These are phyloP conservation scores for Etheostoma cragini DNA, from an alignment of 2,113 vertebrate genomes.

Conservation along the genomic window DNA sequence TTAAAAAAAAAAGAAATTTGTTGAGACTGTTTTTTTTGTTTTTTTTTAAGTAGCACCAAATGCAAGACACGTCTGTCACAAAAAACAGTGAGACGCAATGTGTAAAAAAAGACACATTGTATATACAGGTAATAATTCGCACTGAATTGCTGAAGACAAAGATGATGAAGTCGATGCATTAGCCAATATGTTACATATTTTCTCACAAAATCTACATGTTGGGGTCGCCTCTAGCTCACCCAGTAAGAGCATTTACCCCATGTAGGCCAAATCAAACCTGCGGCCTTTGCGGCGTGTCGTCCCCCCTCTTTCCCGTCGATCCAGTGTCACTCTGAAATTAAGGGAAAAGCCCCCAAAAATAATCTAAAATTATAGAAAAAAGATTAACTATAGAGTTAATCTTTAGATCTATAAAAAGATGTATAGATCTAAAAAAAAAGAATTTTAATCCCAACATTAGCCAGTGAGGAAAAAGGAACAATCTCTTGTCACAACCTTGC, in stretches of 20 bases:
- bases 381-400: too few species aligned
- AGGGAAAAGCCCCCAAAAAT: too few species aligned
- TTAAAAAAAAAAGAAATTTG: background rate
- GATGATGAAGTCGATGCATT: background rate
- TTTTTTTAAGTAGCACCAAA: background rate
- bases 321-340: too few species aligned
- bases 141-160: background rate
- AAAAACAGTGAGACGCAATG: background rate
- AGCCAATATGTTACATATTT: background rate
- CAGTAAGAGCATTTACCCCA: too few species aligned
- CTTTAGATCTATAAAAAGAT: too few species aligned
- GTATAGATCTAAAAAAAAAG: too few species aligned
- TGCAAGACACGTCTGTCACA: background rate
- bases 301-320: too few species aligned
- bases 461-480: background rate
- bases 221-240: too few species aligned
- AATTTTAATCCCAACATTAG: background rate
- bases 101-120: background rate
- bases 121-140: background rate
- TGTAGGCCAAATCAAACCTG: too few species aligned
- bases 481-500: background rate
- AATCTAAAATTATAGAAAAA: background rate
- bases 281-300: too few species aligned
- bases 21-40: background rate
- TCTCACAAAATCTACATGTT: background rate